phyloP scores from a whole-genome alignment of 2,797 vertebrate genomes.

The Taeniopygia guttata region DNA sequence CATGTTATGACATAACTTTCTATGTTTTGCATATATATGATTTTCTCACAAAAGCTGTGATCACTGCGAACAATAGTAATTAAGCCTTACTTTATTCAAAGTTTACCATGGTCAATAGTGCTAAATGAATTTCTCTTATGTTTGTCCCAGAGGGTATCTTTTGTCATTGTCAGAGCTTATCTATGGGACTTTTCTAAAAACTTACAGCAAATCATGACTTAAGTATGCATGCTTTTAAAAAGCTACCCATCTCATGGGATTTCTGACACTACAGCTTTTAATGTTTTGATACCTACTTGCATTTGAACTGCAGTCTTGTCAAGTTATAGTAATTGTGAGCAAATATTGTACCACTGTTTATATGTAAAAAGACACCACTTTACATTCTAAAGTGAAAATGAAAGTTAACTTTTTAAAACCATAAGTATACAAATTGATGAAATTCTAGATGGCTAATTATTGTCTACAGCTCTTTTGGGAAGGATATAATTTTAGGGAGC shows the following conservation, averaged over 20 bases:
- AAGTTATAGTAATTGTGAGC: background rate
- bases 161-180: background rate
- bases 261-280: background rate
- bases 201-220: background rate
- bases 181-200: background rate
- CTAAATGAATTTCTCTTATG: background rate
- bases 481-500: background rate
- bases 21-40: background rate
- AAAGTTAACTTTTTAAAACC: slow-evolving; percentile 5
- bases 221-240: background rate
- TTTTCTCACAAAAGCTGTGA: background rate
- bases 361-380: background rate
- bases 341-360: background rate
- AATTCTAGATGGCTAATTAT: slow-evolving; percentile 10
- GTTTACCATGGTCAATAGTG: background rate
- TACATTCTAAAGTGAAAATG: background rate
- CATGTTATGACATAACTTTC: background rate
- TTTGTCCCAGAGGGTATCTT: background rate
- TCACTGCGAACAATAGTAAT: background rate
- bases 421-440: background rate
- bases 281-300: background rate
- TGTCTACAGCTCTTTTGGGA: slow-evolving; percentile 9
- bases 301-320: background rate
- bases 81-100: background rate
- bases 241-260: background rate